phyloP scores from a whole-genome alignment of 2,797 vertebrate genomes.

The Lepus townsendii region DNA sequence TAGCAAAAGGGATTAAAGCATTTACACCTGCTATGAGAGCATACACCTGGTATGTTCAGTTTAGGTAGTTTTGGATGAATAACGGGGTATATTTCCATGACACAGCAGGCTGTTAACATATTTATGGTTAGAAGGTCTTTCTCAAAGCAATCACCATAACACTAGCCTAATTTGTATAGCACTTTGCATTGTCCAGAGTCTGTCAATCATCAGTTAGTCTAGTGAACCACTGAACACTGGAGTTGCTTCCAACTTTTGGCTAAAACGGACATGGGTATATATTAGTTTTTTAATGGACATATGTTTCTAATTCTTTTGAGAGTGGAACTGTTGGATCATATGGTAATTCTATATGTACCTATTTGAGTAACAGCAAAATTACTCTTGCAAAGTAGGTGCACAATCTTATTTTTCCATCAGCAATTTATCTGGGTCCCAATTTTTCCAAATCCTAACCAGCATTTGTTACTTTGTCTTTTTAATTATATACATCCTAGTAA shows the following conservation, averaged over 20 bases:
- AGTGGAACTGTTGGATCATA: neutral
- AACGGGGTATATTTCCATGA: neutral
- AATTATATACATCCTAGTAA: neutral
- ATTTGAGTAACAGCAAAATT: neutral
- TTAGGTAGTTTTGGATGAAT: neutral
- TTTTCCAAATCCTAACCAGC: neutral
- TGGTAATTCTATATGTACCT: neutral
- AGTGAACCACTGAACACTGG: neutral
- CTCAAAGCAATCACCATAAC: neutral
- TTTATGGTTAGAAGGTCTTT: neutral
- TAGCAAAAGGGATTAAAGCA: constrained; percentile 5
- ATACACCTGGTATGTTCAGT: neutral
- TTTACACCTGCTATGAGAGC: neutral
- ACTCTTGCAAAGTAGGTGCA: neutral
- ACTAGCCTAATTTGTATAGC: neutral
- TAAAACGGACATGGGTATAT: neutral
- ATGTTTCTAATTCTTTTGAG: neutral
- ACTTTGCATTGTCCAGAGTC: neutral
- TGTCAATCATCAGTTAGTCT: neutral
- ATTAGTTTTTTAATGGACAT: neutral
- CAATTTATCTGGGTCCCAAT: neutral
- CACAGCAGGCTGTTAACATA: neutral
- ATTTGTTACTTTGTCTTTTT: neutral
- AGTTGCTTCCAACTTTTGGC: neutral
- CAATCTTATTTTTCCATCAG: neutral